Percentiles rank a stretch among this genome's conserved stretches.
These are phyloP conservation scores for Drosophila simulans DNA, from an alignment of 1,140 invertebrate genomes.

Conservation along the genomic window DNA sequence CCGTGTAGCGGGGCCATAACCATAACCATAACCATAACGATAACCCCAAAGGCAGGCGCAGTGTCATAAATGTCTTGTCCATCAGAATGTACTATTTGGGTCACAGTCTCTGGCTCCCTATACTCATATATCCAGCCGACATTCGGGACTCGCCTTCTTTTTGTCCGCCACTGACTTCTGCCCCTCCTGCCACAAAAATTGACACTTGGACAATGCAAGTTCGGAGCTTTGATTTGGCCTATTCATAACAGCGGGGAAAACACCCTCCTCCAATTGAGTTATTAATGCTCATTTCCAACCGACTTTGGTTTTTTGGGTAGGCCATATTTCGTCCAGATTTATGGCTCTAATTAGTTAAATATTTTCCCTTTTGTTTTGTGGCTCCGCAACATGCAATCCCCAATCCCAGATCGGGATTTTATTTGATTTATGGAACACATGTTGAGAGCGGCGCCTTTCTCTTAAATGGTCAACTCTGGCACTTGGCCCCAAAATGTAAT, in stretches of 20 bases:
- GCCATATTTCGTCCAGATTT: slow-evolving; percentile 61
- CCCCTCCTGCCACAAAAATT: slow-evolving; percentile 35
- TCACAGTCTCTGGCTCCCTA: slow-evolving; percentile 35
- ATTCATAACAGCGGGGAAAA: slow-evolving; percentile 12
- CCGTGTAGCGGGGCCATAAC: slow-evolving; percentile 44
- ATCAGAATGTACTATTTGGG: slow-evolving; percentile 67
- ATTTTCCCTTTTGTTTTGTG: slow-evolving; percentile 56
- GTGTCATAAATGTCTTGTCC: slow-evolving; percentile 73
- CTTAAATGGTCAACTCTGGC: slow-evolving; percentile 14
- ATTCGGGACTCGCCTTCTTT: slow-evolving; percentile 43
- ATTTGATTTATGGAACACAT: slow-evolving; percentile 59
- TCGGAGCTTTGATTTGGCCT: slow-evolving; percentile 58
- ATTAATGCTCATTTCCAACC: slow-evolving; percentile 51
- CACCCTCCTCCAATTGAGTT: slow-evolving; percentile 35
- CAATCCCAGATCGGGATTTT: slow-evolving; percentile 28
- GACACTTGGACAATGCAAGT: slow-evolving; percentile 56
- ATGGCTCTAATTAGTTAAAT: slow-evolving; percentile 74
- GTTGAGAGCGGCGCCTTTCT: slow-evolving; percentile 33
- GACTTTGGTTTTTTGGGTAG: slow-evolving; percentile 32
- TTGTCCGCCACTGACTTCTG: slow-evolving; percentile 12
- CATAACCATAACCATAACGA: slow-evolving; percentile 60
- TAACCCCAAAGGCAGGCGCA: slow-evolving; percentile 28
- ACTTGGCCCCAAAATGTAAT: slow-evolving; percentile 15
- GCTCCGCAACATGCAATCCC: slow-evolving; percentile 59
- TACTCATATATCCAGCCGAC: slow-evolving; percentile 8